A percentile compares a stretch with the other conserved stretches of the same genome.
phyloP scores from a whole-genome alignment of 2,888 invertebrate species.

The Disparrhopalites patrizii region DNA sequence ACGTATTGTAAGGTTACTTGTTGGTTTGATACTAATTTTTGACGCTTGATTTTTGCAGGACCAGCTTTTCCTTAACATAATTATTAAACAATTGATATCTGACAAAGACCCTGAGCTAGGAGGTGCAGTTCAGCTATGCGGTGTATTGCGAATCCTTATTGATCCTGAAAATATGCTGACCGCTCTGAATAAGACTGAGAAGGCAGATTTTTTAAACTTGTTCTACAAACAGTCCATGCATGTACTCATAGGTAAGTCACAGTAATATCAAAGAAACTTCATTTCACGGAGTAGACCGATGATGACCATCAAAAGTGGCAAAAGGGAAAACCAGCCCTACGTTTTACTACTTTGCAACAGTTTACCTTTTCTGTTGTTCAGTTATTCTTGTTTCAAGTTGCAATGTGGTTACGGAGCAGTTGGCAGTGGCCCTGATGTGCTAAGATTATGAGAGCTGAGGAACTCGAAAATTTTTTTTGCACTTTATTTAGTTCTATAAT shows the following conservation, averaged over 20 bases:
- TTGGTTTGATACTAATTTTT: no score
- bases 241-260: constrained; percentile 76
- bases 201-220: constrained; percentile 95
- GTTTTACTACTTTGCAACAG: constrained; percentile 7
- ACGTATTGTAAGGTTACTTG: no score
- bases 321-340: constrained; percentile 34
- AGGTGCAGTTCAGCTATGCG: constrained; percentile 94
- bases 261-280: background rate
- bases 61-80: constrained; percentile 80
- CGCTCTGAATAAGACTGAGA: constrained; percentile 89
- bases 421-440: constrained; percentile 41
- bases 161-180: constrained; percentile 98
- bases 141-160: constrained; percentile 83
- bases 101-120: constrained; percentile 96
- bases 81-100: constrained; percentile 96
- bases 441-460: constrained; percentile 49
- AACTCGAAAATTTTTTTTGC: constrained; percentile 21
- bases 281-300: constrained; percentile 21
- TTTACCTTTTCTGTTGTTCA: constrained; percentile 7
- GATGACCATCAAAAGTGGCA: constrained; percentile 41
- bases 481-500: no score
- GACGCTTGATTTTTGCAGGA: constrained; percentile 73
- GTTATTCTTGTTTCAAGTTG: background rate
- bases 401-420: constrained; percentile 11
- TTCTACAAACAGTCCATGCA: constrained; percentile 99